Evolutionary conservation across 2,113 vertebrate genomes (phyloP), one percentile per base, ranked within the genome.

Genomic region (Pollimyrus isidori): DNA sequence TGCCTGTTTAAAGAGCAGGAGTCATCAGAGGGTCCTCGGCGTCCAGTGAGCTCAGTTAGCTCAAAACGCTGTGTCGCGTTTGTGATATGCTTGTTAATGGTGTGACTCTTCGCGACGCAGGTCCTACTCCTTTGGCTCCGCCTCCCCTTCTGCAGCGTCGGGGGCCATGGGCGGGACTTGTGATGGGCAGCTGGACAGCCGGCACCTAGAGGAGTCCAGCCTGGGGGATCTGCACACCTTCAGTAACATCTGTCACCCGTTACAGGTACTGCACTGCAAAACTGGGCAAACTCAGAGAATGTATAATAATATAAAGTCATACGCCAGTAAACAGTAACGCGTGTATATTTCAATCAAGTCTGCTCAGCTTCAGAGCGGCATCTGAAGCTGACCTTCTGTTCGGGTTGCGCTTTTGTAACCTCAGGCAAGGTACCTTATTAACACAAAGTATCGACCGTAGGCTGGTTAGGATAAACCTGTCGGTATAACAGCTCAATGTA

Each of bases 101-200:
- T 19, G 86, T 58, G 2, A 2, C 65, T 89, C 62, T 4, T 56
- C 0, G 5, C 50, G 19, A 5, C 13, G 30, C 95, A 99, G 98
- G 90, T 99, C 98, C 48, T 96, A 97, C 92, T 99, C 98, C 1
- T 95, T 97, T 91, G 98, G 96, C 89, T 95, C 95, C 7, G 89
- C 96, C 0, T 93, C 95, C 50, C 95, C 96, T 6, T 93, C 95
- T 0, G 95, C 92, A 83, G 85, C 94, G 0, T 94, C 95, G 82
- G 92, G 94, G 0, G 94, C 92, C 13, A 88, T 96, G 0, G 93
- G 96, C 15, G 93, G 95, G 3, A 94, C 96, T 13, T 93, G 95
- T 4, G 98, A 99, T 0, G 95, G 96, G 80, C 95, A 95, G 26
- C 88, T 96, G 90, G 97, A 97, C 83, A 96, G 97, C 56, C 94